Percentiles rank a stretch among this genome's conserved stretches.
These are phyloP conservation scores for Seriola dumerili DNA, from an alignment of 2,113 vertebrate genomes.

Conservation along the genomic window DNA sequence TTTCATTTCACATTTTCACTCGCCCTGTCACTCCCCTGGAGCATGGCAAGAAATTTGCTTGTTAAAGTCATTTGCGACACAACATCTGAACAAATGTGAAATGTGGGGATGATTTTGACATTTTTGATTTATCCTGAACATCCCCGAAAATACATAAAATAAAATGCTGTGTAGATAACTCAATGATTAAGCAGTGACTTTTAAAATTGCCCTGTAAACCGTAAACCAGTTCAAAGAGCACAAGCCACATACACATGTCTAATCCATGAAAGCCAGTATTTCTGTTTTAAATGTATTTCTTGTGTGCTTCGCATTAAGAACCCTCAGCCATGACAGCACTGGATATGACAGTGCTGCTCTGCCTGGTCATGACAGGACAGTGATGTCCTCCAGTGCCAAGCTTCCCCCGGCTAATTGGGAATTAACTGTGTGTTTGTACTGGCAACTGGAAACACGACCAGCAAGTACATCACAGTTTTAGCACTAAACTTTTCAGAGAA, in stretches of 20 bases:
- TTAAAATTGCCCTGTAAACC: background rate
- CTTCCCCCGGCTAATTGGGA: constrained; percentile 52
- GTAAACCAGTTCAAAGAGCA: background rate
- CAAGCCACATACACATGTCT: background rate
- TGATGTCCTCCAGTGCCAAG: constrained; percentile 27
- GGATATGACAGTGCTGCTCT: constrained; percentile 8
- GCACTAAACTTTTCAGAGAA: constrained; percentile 59
- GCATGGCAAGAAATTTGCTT: background rate
- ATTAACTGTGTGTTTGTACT: constrained; percentile 68
- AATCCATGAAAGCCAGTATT: background rate
- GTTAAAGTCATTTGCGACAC: constrained; percentile 12
- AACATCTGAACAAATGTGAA: constrained; percentile 26
- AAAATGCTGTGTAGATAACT: background rate
- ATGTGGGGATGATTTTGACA: background rate
- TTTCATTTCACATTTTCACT: constrained; percentile 25
- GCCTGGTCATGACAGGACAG: constrained; percentile 7
- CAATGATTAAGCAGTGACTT: background rate
- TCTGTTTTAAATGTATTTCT: background rate
- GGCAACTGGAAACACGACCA: constrained; percentile 37
- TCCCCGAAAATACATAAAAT: background rate
- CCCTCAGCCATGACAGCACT: background rate
- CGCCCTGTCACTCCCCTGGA: background rate
- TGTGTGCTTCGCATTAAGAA: background rate
- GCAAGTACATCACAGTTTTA: constrained; percentile 31
- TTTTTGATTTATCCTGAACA: background rate